A percentile compares a stretch with the other conserved stretches of the same genome.
These are phyloP conservation scores for Hyles lineata DNA, from an alignment of 2,888 invertebrate genomes.

Conservation along the genomic window DNA sequence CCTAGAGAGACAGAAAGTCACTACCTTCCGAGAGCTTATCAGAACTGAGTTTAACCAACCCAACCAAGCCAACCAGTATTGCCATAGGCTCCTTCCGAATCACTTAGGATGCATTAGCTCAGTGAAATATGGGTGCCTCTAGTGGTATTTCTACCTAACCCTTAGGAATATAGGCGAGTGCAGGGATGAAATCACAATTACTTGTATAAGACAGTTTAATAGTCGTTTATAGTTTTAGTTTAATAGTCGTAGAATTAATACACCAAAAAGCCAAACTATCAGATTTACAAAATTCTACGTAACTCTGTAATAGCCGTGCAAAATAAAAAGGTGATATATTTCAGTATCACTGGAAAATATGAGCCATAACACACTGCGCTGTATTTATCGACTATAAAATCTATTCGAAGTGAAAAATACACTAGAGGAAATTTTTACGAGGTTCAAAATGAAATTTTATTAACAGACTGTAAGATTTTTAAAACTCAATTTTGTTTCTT, in stretches of 20 bases:
- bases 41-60: no score
- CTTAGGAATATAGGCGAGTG: no score
- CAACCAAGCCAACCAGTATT: no score
- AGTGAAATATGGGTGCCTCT: no score
- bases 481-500: not conserved
- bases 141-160: no score
- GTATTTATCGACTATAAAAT: constrained; percentile 15
- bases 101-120: no score
- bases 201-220: no score
- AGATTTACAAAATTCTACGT: not conserved
- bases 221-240: no score
- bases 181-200: no score
- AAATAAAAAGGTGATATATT: constrained; percentile 2
- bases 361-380: constrained; percentile 3
- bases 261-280: not conserved
- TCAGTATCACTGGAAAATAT: constrained; percentile 10
- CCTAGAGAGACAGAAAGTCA: no score
- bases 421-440: not conserved
- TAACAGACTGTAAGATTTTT: not conserved
- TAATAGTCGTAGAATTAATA: not conserved
- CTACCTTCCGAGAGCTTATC: no score
- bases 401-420: constrained; percentile 10
- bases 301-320: not conserved
- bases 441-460: constrained; percentile 5
- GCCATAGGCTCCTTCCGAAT: no score